These are phyloP conservation scores for Antennarius maculatus DNA, from an alignment of 2,797 vertebrate genomes.

Conservation along the genomic window DNA sequence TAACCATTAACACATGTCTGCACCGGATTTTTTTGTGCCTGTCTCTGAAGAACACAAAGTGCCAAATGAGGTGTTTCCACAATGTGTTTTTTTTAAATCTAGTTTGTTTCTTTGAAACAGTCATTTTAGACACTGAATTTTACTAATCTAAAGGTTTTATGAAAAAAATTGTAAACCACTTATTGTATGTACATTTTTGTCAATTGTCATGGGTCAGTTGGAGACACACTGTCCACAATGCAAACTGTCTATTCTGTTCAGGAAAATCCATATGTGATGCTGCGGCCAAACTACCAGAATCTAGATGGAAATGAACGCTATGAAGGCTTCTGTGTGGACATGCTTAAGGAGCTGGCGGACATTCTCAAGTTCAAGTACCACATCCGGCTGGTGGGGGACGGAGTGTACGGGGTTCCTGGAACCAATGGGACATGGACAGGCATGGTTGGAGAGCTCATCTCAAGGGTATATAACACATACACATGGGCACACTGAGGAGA, in stretches of 20 bases:
- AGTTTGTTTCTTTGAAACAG: too few species aligned
- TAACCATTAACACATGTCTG: too few species aligned
- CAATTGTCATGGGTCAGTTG: not conserved
- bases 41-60: too few species aligned
- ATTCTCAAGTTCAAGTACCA: constrained; percentile 96
- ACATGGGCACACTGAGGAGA: not conserved
- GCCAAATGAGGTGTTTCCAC: too few species aligned
- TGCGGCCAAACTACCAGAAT: constrained; percentile 92
- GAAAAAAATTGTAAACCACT: too few species aligned
- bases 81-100: too few species aligned
- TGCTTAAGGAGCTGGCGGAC: constrained; percentile 94
- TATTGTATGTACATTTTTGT: not conserved
- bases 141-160: too few species aligned
- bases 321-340: constrained; percentile 97
- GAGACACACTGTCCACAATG: not conserved
- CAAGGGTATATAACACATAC: constrained; percentile 81
- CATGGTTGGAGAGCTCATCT: constrained; percentile 98
- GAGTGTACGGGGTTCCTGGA: constrained; percentile 92
- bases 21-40: too few species aligned
- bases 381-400: constrained; percentile 93
- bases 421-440: constrained; percentile 95
- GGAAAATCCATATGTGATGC: constrained; percentile 99
- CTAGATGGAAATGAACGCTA: constrained; percentile 95
- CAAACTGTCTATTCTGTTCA: constrained; percentile 71
- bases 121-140: too few species aligned